Evolutionary conservation across 2,888 invertebrate genomes (phyloP).

Genomic region (Eupeodes latifasciatus): DNA sequence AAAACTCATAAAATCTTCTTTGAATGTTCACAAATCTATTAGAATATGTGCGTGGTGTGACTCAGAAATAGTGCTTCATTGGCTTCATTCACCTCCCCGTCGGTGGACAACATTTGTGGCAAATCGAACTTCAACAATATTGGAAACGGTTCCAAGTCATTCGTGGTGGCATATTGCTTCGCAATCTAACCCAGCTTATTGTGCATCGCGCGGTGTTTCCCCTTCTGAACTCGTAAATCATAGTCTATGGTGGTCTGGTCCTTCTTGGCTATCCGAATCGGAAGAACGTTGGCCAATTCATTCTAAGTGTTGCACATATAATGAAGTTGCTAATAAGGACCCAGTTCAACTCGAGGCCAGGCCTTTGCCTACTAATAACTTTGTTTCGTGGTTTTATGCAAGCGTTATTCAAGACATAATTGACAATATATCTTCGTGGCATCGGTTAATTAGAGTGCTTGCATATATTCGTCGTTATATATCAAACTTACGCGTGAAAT

Average conservation of each 20-base stretch:
- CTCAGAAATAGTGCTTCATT: constrained; percentile 78
- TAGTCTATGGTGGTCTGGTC: constrained; percentile 73
- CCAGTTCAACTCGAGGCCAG: not conserved
- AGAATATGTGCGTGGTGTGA: constrained; percentile 76
- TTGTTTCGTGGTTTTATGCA: too few relatives aligned
- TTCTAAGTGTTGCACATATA: not conserved
- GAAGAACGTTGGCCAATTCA: not conserved
- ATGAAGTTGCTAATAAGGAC: not conserved
- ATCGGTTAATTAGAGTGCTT: not conserved
- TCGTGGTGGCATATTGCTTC: constrained; percentile 68
- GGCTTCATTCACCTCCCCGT: constrained; percentile 76
- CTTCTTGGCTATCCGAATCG: constrained; percentile 39
- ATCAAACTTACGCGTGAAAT: not conserved
- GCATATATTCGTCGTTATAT: constrained; percentile 31
- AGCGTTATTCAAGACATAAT: too few relatives aligned
- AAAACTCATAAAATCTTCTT: constrained; percentile 24
- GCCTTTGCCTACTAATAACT: not conserved
- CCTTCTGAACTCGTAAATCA: constrained; percentile 46
- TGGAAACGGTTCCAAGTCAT: constrained; percentile 33
- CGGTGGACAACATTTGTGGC: constrained; percentile 67
- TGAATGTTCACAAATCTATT: constrained; percentile 11
- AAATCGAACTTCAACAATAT: constrained; percentile 66
- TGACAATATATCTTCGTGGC: too few relatives aligned
- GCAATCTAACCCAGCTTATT: constrained; percentile 72
- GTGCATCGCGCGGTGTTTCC: constrained; percentile 66